phyloP scores from a whole-genome alignment of 53 echinoderm and acorn worm genomes.

The Glandiceps talaboti region DNA sequence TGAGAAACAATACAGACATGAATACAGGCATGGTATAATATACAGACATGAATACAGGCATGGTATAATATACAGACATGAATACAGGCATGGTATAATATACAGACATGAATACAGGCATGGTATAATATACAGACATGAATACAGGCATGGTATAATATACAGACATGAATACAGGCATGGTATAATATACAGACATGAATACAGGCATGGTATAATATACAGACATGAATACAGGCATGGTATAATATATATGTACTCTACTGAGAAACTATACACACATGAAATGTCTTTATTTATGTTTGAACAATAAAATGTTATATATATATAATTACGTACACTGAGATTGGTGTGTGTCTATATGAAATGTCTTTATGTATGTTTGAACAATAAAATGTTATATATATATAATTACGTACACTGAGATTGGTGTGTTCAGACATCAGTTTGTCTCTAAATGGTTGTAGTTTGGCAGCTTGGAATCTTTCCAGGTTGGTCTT shows the following conservation, averaged over 20 bases:
- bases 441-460: constrained; percentile 55
- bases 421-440: constrained; percentile 65
- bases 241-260: background rate
- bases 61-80: background rate
- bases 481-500: constrained; percentile 89
- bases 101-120: background rate
- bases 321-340: background rate
- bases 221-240: background rate
- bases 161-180: background rate
- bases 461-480: constrained; percentile 62
- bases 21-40: background rate
- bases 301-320: background rate
- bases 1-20: too few species aligned
- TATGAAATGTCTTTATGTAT: too few species aligned
- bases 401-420: constrained; percentile 35
- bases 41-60: background rate
- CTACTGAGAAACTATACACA: too few species aligned
- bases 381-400: background rate
- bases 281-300: background rate
- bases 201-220: background rate
- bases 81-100: background rate
- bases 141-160: background rate
- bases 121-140: background rate
- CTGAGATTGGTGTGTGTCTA: background rate
- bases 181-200: background rate